Percentiles rank a stretch among this genome's conserved stretches.
Evolutionary conservation across 2,113 vertebrate species (phyloP).

Genomic region (Lamprologus speciosus): DNA sequence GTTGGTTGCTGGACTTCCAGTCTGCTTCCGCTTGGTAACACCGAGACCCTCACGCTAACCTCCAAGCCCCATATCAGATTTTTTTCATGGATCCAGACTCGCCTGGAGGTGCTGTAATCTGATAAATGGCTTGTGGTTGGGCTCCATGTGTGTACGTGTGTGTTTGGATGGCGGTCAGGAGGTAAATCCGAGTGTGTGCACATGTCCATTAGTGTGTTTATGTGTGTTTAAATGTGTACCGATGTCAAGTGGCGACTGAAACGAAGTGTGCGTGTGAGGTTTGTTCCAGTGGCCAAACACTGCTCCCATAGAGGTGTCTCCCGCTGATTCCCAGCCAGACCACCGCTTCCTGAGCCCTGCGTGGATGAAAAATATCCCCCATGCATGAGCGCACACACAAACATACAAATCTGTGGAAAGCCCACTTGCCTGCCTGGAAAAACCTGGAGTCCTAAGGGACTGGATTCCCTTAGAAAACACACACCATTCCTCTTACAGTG

Average conservation of each 20-base stretch:
- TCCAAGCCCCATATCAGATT: not conserved
- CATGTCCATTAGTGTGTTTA: conserved; percentile 1
- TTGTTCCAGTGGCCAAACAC: conserved; percentile 33
- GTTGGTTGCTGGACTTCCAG: not conserved
- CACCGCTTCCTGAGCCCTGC: conserved; percentile 68
- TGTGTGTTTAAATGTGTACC: not conserved
- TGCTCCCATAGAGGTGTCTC: conserved; percentile 47
- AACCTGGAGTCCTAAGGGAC: conserved; percentile 50
- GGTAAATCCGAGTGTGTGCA: not conserved
- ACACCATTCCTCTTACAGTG: conserved; percentile 60
- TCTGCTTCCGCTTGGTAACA: not conserved
- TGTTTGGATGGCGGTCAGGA: not conserved
- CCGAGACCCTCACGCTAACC: not conserved
- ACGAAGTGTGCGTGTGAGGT: not conserved
- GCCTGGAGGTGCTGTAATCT: conserved; percentile 2
- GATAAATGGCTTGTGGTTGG: conserved; percentile 20
- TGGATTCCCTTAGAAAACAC: conserved; percentile 58
- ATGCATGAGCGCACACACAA: not conserved
- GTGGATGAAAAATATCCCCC: conserved; percentile 74
- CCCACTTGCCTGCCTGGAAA: conserved; percentile 55
- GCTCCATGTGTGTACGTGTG: not conserved
- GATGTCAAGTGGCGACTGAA: not conserved
- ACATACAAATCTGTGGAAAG: conserved; percentile 41
- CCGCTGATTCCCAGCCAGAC: conserved; percentile 59
- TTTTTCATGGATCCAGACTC: not conserved